Evolutionary conservation across 1,140 invertebrate species (phyloP), one percentile per base, ranked within the genome.

Genomic region (Bombus turneri): DNA sequence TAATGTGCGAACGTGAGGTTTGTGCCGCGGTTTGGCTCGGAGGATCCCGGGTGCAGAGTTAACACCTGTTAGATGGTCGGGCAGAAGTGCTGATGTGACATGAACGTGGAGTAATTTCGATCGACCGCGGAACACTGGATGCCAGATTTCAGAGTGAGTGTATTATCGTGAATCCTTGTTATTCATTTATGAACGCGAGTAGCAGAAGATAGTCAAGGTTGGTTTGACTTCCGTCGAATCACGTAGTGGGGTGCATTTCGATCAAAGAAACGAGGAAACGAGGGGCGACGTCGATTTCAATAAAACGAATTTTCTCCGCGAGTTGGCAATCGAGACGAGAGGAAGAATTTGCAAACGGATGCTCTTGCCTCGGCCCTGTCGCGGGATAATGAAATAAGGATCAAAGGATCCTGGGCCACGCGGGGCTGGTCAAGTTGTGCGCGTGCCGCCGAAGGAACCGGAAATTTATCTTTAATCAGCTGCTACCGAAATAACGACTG

Each of bases 371-470:
- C 86, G 79, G 34, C 64, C 83, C 90, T 84, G 84, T 87, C 86
- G 87, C 86, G 88, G 87, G 91, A 92, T 94, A 95, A 94, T 94
- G 94, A 94, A 95, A 94, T 95, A 95, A 95, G 94, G 94, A 95
- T 95, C 94, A 95, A 95, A 95, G 93, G 91, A 84, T 87, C 86
- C 77, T 71, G 86, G 72, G 76, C 75, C 83, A 39, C 34, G 83
- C 62, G 82, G 84, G 73, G 75, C 75, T 66, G 68, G 25, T 12
- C 18, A 84, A 83, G 74, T 74, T 64, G 71, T 37, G 76, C 87
- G 85, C 84, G 79, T 79, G 81, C 77, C 73, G n/a, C 18, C 57
- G 76, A 84, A 34, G 59, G 59, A 86, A 87, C 90, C 90, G 87
- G 91, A 93, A 85, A 92, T 41, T 22, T n/a, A 92, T 93, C 87